Base-by-base conservation (phyloP, 2,113 vertebrate genomes). In the Gnathonemus echidnorhynchus region DNA sequence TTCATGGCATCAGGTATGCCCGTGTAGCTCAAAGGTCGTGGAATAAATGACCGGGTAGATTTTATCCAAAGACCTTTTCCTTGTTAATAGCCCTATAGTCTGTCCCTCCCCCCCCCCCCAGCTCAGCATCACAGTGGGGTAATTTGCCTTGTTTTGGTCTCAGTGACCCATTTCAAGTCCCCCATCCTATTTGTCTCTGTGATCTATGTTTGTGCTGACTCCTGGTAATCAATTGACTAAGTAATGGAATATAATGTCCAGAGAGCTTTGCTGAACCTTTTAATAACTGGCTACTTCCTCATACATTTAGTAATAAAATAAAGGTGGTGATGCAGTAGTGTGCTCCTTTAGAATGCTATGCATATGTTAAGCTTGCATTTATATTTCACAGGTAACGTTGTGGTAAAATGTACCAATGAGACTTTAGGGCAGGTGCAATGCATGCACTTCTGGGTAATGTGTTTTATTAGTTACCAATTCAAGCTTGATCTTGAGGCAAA, bases 381-480 rank as follows among this genome's bases (percentile, higher is more conserved):
- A 24, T 45, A 48, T n/a, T n/a, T 48, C 83, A 45, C 24, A n/a
- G 39, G 80, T 24, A 84, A 1, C 4, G 21, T 85, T 24, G 9
- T 85, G 70, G 19, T 42, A 70, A 53, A 89, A 80, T 46, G 27
- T 89, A 19, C 50, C 88, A 50, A 48, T 85, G 45, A 19, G 24
- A 31, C 21, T 52, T 35, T n/a, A 3, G 39, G 39, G 48, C 45
- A 35, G n/a, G 48, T 53, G n/a, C 52, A 48, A 52, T 77, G 88
- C 42, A 77, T 77, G 31, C 9, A 50, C 46, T 74, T 70, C 31
- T 10, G 15, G n/a, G 45, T 46, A 11, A 52, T 31, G 0, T 49
- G 91, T 92, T 91, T 92, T 92, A 88, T 89, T 90, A 80, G 74
- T 7, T 39, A 80, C 35, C 74, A 42, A 80, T 80, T 56, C 35